Evolutionary conservation across 2,888 invertebrate genomes (phyloP).

Genomic region (Halocaridina rubra): DNA sequence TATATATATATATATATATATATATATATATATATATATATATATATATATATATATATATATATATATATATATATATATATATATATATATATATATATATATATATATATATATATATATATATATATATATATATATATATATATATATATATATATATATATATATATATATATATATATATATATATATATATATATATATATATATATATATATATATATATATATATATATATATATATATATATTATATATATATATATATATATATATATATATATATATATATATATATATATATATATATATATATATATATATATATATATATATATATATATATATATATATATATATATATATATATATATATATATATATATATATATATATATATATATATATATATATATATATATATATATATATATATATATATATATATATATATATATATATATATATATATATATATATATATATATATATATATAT

Average conservation of each 20-base stretch:
- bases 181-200: background rate
- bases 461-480: conserved; percentile 1
- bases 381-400: background rate
- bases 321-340: conserved; percentile 1
- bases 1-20: background rate
- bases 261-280: background rate
- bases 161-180: background rate
- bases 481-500: background rate
- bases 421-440: background rate
- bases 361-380: background rate
- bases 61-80: conserved; percentile 1
- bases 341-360: conserved; percentile 1
- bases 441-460: background rate
- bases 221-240: background rate
- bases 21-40: background rate
- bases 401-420: background rate
- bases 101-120: background rate
- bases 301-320: background rate
- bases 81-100: background rate
- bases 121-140: background rate
- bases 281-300: background rate
- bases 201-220: background rate
- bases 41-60: background rate
- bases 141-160: background rate
- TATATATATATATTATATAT: too few species aligned